Percentiles rank a stretch among this genome's conserved stretches.
Evolutionary conservation across 2,888 invertebrate genomes (phyloP).

Genomic region (Apotomis turbidana): DNA sequence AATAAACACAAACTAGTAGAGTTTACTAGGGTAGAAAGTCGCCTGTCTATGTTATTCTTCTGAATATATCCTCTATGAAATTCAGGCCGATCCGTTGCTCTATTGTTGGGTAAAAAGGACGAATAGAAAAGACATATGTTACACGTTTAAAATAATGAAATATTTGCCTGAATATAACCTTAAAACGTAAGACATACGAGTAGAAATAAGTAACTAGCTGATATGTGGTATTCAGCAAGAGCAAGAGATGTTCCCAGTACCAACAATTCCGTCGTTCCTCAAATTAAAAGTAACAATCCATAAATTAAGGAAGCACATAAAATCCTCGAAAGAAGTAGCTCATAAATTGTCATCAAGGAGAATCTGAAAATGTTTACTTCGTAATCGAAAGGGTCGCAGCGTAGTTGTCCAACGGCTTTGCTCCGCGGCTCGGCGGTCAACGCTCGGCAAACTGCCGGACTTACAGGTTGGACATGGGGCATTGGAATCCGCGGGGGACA

Average conservation of each 20-base stretch:
- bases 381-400: constrained; percentile 67
- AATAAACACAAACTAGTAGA: too few relatives aligned
- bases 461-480: constrained; percentile 82
- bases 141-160: too few relatives aligned
- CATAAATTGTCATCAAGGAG: constrained; percentile 13
- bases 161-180: too few relatives aligned
- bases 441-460: constrained; percentile 81
- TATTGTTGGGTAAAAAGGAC: too few relatives aligned
- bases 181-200: too few relatives aligned
- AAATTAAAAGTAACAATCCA: not conserved
- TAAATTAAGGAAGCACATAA: not conserved
- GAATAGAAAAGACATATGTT: too few relatives aligned
- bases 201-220: not conserved
- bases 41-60: too few relatives aligned
- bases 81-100: too few relatives aligned
- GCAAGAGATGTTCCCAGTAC: not conserved
- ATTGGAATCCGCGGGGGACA: constrained; percentile 79
- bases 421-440: constrained; percentile 76
- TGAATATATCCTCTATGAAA: too few relatives aligned
- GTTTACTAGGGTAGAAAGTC: too few relatives aligned
- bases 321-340: not conserved
- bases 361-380: constrained; percentile 49
- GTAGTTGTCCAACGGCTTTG: constrained; percentile 73
- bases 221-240: not conserved
- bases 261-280: not conserved